Conservation (phyloP, 2,113 vertebrate genomes). For the Limanda limanda region DNA sequence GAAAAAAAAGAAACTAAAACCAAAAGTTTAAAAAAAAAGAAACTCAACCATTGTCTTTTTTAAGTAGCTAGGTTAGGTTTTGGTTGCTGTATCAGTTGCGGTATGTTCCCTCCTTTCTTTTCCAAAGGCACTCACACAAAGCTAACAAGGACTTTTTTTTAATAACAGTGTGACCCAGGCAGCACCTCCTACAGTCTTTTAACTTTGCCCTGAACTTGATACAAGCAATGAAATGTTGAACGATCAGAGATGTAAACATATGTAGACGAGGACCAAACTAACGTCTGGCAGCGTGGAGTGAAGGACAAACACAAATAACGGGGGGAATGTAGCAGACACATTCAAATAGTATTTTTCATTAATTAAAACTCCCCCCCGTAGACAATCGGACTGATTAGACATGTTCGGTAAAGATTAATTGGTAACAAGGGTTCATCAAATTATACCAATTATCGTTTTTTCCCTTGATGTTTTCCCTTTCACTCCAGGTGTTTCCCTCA, state of each 20-base stretch:
- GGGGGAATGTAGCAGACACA: constrained; percentile 13
- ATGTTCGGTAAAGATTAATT: constrained; percentile 23
- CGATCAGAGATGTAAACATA: constrained; percentile 69
- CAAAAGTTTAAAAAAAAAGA: constrained; percentile 27
- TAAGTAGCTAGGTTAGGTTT: constrained; percentile 57
- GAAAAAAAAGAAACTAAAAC: constrained; percentile 22
- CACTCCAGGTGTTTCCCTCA: constrained; percentile 50
- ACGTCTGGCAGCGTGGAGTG: constrained; percentile 36
- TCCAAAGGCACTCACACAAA: constrained; percentile 72
- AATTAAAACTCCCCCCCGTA: constrained; percentile 1
- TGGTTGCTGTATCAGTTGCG: constrained; percentile 71
- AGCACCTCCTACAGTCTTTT: constrained; percentile 39
- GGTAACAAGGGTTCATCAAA: constrained; percentile 24
- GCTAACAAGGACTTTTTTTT: constrained; percentile 8
- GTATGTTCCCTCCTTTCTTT: constrained; percentile 42
- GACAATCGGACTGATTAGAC: constrained; percentile 2
- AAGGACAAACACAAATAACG: constrained; percentile 24
- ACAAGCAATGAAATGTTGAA: constrained; percentile 47
- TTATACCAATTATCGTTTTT: constrained; percentile 22
- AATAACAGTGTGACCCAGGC: constrained; percentile 33
- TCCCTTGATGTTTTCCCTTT: constrained; percentile 69
- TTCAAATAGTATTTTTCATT: constrained; percentile 21
- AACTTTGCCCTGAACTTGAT: constrained; percentile 54
- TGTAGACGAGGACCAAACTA: constrained; percentile 34
- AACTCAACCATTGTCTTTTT: constrained; percentile 4